Evolutionary conservation across 2,113 vertebrate genomes (phyloP), one percentile per base, ranked within the genome.

Genomic region (Rhinolophus sinicus): DNA sequence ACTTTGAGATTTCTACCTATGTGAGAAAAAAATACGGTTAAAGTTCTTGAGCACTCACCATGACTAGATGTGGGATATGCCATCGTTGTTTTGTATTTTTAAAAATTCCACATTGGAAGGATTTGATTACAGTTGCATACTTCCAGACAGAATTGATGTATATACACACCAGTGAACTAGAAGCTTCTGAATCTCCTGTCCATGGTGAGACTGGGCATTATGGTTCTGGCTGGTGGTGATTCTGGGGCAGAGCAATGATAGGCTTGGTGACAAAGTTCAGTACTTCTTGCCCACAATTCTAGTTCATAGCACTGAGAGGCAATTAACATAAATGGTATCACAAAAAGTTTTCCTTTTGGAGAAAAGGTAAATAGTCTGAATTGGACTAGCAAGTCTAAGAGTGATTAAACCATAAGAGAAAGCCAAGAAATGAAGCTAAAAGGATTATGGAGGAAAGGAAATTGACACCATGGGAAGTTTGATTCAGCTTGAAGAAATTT

Each of bases 401-500:
- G 35, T 40, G 19, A 60, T 40, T 81, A 16, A n/a, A 28, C 35
- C 5, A 1, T 12, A 89, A 90, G 58, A 69, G 8, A 8, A 19
- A 95, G 62, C 58, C 54, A 93, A 94, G 77, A 40, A 76, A 81
- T 52, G 14, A 85, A 88, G 9, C 16, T 33, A 4, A 58, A 12
- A 81, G 64, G 33, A 30, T 47, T 78, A 76, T 14, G 77, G 14
- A 88, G 54, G 18, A 81, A 28, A 40, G 30, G 35, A 77, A 96
- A 73, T 33, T 24, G 52, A 89, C n/a, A 75, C 38, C 56, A 26
- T 0, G 56, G 30, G 35, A 78, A 47, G 5, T 86, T 73, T 35
- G 40, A 52, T 89, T 80, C 58, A 35, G 52, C 28, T 89, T 88
- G 33, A 81, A 95, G n/a, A 92, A 54, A 72, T 92, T 92, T 77